A percentile compares a stretch with the other conserved stretches of the same genome.
These are phyloP conservation scores for Chionodraco myersi DNA, from an alignment of 2,113 vertebrate species.

Conservation along the genomic window DNA sequence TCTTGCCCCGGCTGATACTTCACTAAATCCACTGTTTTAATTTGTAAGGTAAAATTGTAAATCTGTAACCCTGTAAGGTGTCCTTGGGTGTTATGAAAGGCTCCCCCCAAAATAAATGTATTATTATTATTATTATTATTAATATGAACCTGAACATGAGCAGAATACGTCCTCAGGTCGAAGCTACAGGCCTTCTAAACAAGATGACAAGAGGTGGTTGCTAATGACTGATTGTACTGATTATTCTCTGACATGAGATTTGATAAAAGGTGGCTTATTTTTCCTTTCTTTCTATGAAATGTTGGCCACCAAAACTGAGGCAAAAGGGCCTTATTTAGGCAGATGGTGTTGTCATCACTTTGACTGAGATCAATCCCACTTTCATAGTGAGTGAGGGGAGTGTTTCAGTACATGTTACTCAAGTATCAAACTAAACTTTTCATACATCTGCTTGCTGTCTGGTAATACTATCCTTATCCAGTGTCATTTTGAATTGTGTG, in stretches of 20 bases:
- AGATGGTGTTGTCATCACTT: conserved; percentile 42
- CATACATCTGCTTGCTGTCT: background rate
- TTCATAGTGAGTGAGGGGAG: conserved; percentile 6
- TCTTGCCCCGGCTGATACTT: too few relatives aligned
- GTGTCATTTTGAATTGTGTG: conserved; percentile 9
- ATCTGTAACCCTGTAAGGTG: too few relatives aligned
- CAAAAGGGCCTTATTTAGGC: conserved; percentile 63
- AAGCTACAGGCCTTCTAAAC: conserved; percentile 77
- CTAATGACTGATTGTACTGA: conserved; percentile 43
- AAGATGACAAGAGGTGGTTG: conserved; percentile 58
- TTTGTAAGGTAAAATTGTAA: too few relatives aligned
- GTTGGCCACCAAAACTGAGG: conserved; percentile 65
- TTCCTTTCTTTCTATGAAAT: conserved; percentile 47
- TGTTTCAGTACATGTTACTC: background rate
- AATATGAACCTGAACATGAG: too few relatives aligned
- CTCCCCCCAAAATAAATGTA: too few relatives aligned
- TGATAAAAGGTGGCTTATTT: conserved; percentile 77
- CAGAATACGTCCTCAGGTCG: conserved; percentile 30
- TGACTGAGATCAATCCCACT: conserved; percentile 47
- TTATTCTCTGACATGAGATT: conserved; percentile 69
- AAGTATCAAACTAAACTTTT: background rate
- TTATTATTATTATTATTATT: too few relatives aligned
- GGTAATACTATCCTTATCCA: background rate
- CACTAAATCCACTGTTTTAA: too few relatives aligned
- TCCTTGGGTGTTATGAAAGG: too few relatives aligned